These are phyloP conservation scores for Takifugu flavidus DNA, from an alignment of 2,113 vertebrate genomes.

Conservation along the genomic window DNA sequence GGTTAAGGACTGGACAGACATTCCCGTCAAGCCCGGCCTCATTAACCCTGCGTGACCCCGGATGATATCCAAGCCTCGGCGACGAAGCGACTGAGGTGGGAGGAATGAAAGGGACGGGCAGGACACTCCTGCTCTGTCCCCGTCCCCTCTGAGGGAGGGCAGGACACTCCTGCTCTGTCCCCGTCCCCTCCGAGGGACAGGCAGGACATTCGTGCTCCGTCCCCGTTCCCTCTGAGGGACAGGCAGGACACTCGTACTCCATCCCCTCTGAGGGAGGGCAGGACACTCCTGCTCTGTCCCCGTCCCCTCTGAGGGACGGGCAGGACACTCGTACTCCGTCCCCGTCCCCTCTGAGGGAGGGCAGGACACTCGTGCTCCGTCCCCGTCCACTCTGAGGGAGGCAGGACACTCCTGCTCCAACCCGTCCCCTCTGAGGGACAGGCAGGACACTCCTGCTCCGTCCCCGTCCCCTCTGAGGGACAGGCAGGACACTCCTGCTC, in stretches of 20 bases:
- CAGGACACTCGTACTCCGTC: no score
- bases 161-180: conserved; percentile 32
- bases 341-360: no score
- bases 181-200: conserved; percentile 10
- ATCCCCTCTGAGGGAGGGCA: conserved; percentile 17
- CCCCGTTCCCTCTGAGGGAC: not conserved
- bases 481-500: not conserved
- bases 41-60: conserved; percentile 86
- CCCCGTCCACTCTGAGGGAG: no score
- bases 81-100: conserved; percentile 69
- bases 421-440: no score
- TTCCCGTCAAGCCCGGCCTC: conserved; percentile 88
- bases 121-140: not conserved
- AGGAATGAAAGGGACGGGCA: no score
- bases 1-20: conserved; percentile 90
- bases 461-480: no score
- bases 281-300: no score
- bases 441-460: no score
- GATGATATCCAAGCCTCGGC: conserved; percentile 77
- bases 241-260: no score
- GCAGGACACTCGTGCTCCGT: no score
- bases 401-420: no score
- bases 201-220: not conserved
- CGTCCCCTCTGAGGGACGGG: no score
- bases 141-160: not conserved